A percentile compares a stretch with the other conserved stretches of the same genome.
phyloP scores from a whole-genome alignment of 2,113 vertebrate species.

The Uria lomvia region DNA sequence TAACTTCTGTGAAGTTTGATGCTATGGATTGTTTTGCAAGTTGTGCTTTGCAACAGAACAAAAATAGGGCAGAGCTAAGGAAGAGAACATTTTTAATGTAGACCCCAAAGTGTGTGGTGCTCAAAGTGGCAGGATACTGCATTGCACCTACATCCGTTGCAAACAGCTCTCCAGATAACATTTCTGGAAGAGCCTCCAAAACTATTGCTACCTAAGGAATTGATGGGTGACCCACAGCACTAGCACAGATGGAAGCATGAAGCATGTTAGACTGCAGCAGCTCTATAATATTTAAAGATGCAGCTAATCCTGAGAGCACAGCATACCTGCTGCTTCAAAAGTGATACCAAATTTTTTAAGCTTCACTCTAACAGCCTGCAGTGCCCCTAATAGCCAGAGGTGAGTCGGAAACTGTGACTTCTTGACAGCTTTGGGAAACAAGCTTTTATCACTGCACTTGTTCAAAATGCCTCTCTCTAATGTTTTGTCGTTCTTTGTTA shows the following conservation, averaged over 20 bases:
- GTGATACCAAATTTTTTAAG: neutral
- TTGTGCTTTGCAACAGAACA: slow-evolving; percentile 22
- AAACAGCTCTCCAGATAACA: neutral
- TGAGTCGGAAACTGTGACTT: neutral
- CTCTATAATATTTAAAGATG: neutral
- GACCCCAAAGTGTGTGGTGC: neutral
- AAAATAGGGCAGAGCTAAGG: slow-evolving; percentile 53
- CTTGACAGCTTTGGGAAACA: neutral
- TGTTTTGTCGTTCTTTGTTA: rapidly evolving
- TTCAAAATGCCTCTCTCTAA: neutral
- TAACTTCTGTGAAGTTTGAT: slow-evolving; percentile 54
- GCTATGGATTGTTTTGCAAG: neutral
- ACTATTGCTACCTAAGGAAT: neutral
- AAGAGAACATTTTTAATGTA: neutral
- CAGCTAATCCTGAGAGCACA: neutral
- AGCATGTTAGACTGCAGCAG: slow-evolving; percentile 2
- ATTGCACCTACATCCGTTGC: slow-evolving; percentile 53
- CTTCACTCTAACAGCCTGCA: neutral
- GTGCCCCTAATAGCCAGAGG: neutral
- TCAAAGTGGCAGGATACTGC: slow-evolving; percentile 60
- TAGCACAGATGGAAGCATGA: neutral
- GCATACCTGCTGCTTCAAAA: slow-evolving; percentile 20
- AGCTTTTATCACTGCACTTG: neutral
- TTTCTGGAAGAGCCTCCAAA: neutral
- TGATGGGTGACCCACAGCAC: neutral